Evolutionary conservation across 2,113 vertebrate species (phyloP).

Genomic region (Acrocephalus arundinaceus): DNA sequence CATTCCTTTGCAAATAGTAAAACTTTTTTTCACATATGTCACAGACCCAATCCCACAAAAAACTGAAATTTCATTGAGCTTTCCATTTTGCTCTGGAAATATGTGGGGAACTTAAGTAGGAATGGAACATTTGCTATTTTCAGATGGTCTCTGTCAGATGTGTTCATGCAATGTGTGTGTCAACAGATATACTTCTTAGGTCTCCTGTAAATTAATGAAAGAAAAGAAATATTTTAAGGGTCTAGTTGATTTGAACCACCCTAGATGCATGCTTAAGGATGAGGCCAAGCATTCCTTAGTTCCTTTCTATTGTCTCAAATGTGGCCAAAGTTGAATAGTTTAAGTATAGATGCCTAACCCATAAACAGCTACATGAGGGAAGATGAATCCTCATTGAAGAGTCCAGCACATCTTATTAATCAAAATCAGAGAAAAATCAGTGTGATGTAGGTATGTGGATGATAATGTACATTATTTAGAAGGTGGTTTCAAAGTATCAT

Average conservation of each 20-base stretch:
- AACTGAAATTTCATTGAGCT: background rate
- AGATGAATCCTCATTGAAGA: background rate
- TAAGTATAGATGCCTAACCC: background rate
- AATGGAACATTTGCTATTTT: background rate
- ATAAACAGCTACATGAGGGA: background rate
- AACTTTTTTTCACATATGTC: background rate
- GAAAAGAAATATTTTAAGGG: background rate
- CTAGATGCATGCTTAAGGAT: background rate
- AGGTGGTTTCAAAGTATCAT: background rate
- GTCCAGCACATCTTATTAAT: background rate
- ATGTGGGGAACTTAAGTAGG: background rate
- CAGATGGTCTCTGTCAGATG: background rate
- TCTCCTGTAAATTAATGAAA: background rate
- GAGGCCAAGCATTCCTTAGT: background rate
- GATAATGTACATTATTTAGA: background rate
- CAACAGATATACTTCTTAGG: background rate
- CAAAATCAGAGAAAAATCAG: background rate
- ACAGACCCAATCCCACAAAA: rapidly evolving
- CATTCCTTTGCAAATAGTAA: background rate
- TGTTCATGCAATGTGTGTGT: background rate
- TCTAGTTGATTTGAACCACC: background rate
- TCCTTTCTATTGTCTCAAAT: background rate
- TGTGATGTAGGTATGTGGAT: background rate
- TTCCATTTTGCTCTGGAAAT: background rate
- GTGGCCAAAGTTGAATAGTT: background rate